Evolutionary conservation across 1,140 invertebrate genomes (phyloP).

Genomic region (Leguminivora glycinivorella): DNA sequence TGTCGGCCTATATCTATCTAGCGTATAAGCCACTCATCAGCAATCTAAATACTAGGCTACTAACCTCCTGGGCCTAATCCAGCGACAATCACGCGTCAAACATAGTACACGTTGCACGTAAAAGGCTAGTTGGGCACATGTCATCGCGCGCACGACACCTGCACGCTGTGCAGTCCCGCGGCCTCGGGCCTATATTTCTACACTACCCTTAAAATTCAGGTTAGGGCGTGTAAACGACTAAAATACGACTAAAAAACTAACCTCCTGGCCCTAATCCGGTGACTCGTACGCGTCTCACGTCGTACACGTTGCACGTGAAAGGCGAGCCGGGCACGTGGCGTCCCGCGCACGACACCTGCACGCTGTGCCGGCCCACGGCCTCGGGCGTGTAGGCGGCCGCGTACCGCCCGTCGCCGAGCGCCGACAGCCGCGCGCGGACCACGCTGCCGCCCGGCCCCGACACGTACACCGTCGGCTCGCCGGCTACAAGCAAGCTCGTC

Average conservation of each 20-base stretch:
- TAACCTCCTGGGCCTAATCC: too few species aligned
- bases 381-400: slow-evolving; percentile 89
- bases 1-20: too few species aligned
- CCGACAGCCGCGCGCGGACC: slow-evolving; percentile 82
- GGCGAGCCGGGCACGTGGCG: slow-evolving; percentile 94
- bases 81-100: too few species aligned
- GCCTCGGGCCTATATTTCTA: slow-evolving; percentile 91
- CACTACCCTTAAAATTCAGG: too few species aligned
- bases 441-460: slow-evolving; percentile 89
- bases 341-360: slow-evolving; percentile 89
- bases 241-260: slow-evolving; percentile 37
- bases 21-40: too few species aligned
- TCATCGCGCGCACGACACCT: slow-evolving; percentile 88
- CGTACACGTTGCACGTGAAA: slow-evolving; percentile 95
- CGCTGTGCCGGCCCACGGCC: slow-evolving; percentile 92
- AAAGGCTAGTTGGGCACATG: too few species aligned
- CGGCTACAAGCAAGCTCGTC: slow-evolving; percentile 57
- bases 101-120: too few species aligned
- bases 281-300: slow-evolving; percentile 91
- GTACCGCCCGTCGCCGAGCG: slow-evolving; percentile 82
- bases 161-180: slow-evolving; percentile 92
- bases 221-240: too few species aligned
- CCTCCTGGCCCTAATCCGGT: slow-evolving; percentile 82
- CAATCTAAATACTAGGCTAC: too few species aligned
- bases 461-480: slow-evolving; percentile 85